Evolutionary conservation across 2,113 vertebrate species (phyloP), one percentile per base, ranked within the genome.

Genomic region (Meriones unguiculatus): DNA sequence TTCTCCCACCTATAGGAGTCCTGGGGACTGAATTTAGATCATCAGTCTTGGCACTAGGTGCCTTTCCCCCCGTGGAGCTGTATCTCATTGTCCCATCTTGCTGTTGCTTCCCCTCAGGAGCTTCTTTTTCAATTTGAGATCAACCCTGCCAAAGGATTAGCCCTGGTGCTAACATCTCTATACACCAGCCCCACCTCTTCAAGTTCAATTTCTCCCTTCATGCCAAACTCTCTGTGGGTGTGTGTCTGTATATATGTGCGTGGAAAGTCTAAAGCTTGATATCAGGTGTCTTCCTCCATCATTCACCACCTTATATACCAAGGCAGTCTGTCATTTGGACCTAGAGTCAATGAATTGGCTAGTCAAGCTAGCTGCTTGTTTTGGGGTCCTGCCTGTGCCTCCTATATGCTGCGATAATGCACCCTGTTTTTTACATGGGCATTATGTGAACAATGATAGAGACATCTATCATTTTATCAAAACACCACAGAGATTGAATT

Each of bases 211-310:
- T 46, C 69, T 88, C 82, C 28, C 81, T 95, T 70, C 89, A 20
- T 0, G 0, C 46, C 38, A 67, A 64, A 89, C 62, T 81, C 28
- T n/a, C 8, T 10, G 2, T 0, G 30, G 54, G 50, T 80, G 76
- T 32, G 14, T 13, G 11, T 28, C 11, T 14, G 8, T 6, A 3
- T 5, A 10, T 5, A 7, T 14, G 24, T 7, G n/a, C 10, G 24
- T 25, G 24, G 8, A 57, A 13, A 57, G 54, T 72, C 7, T 15
- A 7, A 59, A 80, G 20, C 32, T 35, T 81, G 52, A 59, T 1
- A 20, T 24, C 20, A 59, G 18, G 32, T 22, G 11, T n/a, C 78
- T 3, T 59, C 18, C 32, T 59, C 30, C 20, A n/a, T 24, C 24
- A 1, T 22, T 41, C 38, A 2, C 59, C 13, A 30, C 25, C 22